A percentile compares a stretch with the other conserved stretches of the same genome.
These are phyloP conservation scores for Dromiciops gliroides DNA, from an alignment of 2,113 vertebrate genomes.

Conservation along the genomic window DNA sequence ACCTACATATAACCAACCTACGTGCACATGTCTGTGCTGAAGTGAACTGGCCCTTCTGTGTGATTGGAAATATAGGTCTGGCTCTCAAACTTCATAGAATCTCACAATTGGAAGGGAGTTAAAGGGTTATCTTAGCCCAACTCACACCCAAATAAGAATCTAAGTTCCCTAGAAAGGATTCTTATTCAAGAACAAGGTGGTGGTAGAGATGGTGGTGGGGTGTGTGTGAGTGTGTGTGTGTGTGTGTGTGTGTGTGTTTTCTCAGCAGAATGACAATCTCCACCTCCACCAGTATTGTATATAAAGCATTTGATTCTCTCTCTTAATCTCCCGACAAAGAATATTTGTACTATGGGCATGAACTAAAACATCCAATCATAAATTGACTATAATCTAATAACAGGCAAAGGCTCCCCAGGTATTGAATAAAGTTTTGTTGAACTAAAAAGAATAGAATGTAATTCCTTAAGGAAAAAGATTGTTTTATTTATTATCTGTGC, in stretches of 20 bases:
- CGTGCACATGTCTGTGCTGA: neutral
- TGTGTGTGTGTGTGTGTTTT: neutral
- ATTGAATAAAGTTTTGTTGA: neutral
- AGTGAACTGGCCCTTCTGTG: neutral
- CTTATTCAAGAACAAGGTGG: neutral
- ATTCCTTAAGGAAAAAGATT: neutral
- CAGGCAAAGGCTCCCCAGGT: neutral
- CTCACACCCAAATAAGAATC: neutral
- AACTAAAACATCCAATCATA: neutral
- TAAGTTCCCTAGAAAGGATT: neutral
- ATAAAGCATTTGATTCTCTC: neutral
- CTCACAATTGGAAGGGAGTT: neutral
- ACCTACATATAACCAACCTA: conserved; percentile 15
- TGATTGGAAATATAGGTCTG: conserved; percentile 10
- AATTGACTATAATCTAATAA: neutral
- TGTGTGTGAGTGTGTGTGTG: no score
- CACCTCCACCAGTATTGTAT: neutral
- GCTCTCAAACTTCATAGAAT: neutral
- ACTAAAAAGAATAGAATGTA: neutral
- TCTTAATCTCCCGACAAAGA: neutral
- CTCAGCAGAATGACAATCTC: neutral
- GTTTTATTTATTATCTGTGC: neutral
- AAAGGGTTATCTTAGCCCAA: neutral
- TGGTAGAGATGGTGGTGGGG: no score
- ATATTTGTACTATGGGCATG: neutral